Base-by-base conservation (phyloP, 2,888 invertebrate species). In the Macrophya alboannulata region DNA sequence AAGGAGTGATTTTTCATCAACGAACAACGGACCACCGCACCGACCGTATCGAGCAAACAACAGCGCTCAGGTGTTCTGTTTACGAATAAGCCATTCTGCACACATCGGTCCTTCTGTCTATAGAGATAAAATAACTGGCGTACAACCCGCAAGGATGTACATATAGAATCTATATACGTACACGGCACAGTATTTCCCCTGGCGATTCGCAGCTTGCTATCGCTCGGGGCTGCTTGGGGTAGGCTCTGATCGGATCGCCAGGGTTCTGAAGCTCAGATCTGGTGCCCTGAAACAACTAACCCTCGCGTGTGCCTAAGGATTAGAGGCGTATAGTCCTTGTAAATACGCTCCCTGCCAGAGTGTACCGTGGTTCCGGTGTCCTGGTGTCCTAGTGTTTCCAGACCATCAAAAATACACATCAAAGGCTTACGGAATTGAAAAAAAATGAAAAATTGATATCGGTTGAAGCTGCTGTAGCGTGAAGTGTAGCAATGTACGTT, bases 41-140 rank as follows among this genome's bases (percentile, higher is more conserved):
- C 62, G 62, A 15, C 8, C 31, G 8, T 62, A 68, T 40, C 25
- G 48, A 71, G 83, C 37, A 83, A 83, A 83, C 48, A 83, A 10
- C 3, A 81, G 71, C 68, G 83, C 83, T 83, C 83, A 83, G 83
- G 83, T 83, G 83, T 45, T 83, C 68, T 48, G 51, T 68, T 83
- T 48, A 43, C 37, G 83, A 45, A 83, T 83, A 83, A 83, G 83
- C 83, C 83, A 83, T 83, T 83, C 83, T 71, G 68, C 83, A 83
- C 71, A 83, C 83, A 83, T 83, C 68, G 43, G 83, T 83, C 83
- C 83, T 71, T 48, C 81, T 83, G 83, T 83, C 65, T 68, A 83
- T 83, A 83, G 83, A 45, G 65, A 45, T 45, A 83, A 83, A 83
- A 83, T 83, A 83, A 83, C 83, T 68, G 45, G 83, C 17, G 45